These are phyloP conservation scores for Carapus acus DNA, from an alignment of 2,797 vertebrate species.

Conservation along the genomic window DNA sequence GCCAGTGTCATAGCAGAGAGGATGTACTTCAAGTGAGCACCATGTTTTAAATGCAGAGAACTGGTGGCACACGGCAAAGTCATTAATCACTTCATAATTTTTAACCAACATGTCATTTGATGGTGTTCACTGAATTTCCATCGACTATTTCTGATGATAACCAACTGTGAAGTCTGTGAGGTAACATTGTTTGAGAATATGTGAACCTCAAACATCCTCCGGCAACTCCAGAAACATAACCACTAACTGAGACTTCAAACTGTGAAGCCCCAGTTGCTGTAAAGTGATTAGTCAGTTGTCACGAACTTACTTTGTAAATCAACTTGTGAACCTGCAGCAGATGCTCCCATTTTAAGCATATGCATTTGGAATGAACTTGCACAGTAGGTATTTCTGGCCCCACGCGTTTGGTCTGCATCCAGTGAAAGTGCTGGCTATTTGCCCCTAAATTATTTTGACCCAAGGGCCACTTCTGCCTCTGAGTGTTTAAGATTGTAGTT, in stretches of 20 bases:
- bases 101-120: no score
- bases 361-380: slow-evolving; percentile 1
- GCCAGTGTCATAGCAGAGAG: slow-evolving; percentile 32
- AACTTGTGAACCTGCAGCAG: background rate
- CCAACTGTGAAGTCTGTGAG: no score
- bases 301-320: no score
- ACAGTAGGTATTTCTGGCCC: slow-evolving; percentile 12
- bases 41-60: slow-evolving; percentile 31
- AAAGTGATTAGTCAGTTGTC: no score
- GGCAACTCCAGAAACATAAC: no score
- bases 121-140: no score
- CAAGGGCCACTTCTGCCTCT: slow-evolving; percentile 49
- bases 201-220: no score
- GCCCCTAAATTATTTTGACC: slow-evolving; percentile 29
- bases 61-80: slow-evolving; percentile 42
- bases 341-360: slow-evolving; percentile 1
- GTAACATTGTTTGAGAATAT: no score
- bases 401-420: slow-evolving; percentile 9
- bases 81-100: slow-evolving; percentile 50
- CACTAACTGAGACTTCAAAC: no score
- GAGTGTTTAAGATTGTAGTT: slow-evolving; percentile 61
- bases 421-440: slow-evolving; percentile 22
- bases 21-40: slow-evolving; percentile 35
- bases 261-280: no score
- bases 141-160: no score